Base-by-base conservation (phyloP, 1,140 invertebrate genomes). In the Conus ventricosus region DNA sequence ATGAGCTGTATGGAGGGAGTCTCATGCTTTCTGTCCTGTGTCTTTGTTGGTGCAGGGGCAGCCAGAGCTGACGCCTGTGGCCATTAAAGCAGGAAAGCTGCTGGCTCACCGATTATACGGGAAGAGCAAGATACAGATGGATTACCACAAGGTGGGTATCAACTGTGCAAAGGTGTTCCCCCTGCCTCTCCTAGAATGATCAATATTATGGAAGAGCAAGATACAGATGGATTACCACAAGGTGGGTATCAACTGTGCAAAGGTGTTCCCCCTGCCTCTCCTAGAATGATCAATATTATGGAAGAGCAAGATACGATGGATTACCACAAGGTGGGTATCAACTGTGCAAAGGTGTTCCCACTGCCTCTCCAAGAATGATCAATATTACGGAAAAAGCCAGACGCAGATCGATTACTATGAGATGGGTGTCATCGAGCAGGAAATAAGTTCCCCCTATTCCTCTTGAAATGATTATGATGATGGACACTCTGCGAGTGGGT, bases 371-470 rank as follows among this genome's bases (percentile, higher is more conserved):
- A n/a, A n/a, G n/a, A n/a, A n/a, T n/a, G n/a, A n/a, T n/a, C n/a
- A n/a, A n/a, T n/a, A n/a, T n/a, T n/a, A n/a, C n/a, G n/a, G n/a
- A n/a, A n/a, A n/a, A n/a, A n/a, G n/a, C n/a, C n/a, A n/a, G n/a
- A n/a, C n/a, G n/a, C n/a, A n/a, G n/a, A n/a, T n/a, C n/a, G n/a
- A n/a, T n/a, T n/a, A n/a, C n/a, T n/a, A n/a, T n/a, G n/a, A n/a
- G n/a, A n/a, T n/a, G n/a, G n/a, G n/a, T n/a, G 99, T 99, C 23
- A 98, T 99, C 92, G 97, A 93, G 98, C 99, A 63, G 99, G 99
- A 54, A 96, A 97, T 90, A 95, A 99, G 87, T 95, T 99, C 98
- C 2, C 90, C 92, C 20, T 91, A 96, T n/a, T n/a, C n/a, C n/a
- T n/a, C n/a, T n/a, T n/a, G n/a, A n/a, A n/a, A n/a, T n/a, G n/a